phyloP scores from a whole-genome alignment of 1,140 invertebrate species.

The Amphibalanus amphitrite region DNA sequence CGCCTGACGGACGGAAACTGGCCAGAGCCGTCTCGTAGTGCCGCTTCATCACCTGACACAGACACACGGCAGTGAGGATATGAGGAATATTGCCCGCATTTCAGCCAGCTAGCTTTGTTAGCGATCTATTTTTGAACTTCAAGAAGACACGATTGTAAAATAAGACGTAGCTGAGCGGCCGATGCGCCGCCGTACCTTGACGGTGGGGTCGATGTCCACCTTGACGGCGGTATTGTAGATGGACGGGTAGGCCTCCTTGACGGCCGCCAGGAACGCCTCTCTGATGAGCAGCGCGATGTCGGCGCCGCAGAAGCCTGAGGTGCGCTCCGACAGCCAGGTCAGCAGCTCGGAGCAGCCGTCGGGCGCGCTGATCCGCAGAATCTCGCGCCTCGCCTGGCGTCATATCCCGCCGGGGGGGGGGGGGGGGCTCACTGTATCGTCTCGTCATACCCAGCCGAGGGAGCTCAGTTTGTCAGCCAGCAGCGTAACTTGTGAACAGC shows the following conservation, averaged over 20 bases:
- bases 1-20: not conserved
- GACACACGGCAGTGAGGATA: too few species aligned
- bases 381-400: constrained; percentile 51
- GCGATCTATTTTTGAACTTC: too few species aligned
- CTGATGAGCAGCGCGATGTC: constrained; percentile 72
- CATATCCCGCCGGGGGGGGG: too few species aligned
- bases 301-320: constrained; percentile 89
- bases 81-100: too few species aligned
- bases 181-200: too few species aligned
- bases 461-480: too few species aligned
- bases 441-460: too few species aligned
- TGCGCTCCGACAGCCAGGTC: constrained; percentile 47
- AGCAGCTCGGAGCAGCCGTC: constrained; percentile 11
- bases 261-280: constrained; percentile 69
- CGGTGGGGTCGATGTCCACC: not conserved
- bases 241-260: constrained; percentile 40
- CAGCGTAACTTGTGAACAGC: too few species aligned
- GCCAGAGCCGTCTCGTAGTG: not conserved
- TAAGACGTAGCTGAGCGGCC: too few species aligned
- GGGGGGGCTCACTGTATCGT: too few species aligned
- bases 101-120: too few species aligned
- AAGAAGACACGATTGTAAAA: too few species aligned
- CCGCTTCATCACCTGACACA: not conserved
- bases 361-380: constrained; percentile 30
- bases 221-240: not conserved